Conservation (phyloP, 2,888 invertebrate species). For the Didymodactylos carnosus region DNA sequence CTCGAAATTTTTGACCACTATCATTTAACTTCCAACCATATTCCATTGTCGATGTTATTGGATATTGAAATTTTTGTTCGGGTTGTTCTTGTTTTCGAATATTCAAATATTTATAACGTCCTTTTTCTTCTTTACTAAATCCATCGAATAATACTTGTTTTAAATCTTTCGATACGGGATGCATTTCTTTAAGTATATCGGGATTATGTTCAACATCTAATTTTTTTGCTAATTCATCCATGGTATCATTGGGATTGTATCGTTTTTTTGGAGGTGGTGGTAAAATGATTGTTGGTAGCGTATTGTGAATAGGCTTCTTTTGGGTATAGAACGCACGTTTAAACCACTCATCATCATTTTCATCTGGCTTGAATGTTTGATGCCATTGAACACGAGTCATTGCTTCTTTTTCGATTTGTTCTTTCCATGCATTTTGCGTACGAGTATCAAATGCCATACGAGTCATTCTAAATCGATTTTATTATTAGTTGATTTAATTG, state of each 20-base stretch:
- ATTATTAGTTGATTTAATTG: too few species aligned
- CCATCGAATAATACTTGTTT: constrained; percentile 27
- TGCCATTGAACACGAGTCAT: constrained; percentile 10
- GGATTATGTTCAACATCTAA: background rate
- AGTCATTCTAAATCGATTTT: too few species aligned
- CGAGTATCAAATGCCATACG: constrained; percentile 14
- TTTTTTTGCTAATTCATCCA: constrained; percentile 5
- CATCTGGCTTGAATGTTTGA: background rate
- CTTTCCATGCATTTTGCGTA: constrained; percentile 15
- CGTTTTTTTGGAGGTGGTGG: constrained; percentile 5
- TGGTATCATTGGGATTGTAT: background rate
- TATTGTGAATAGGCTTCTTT: background rate
- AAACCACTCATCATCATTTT: constrained; percentile 11
- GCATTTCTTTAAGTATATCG: constrained; percentile 23
- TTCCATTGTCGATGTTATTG: constrained; percentile 29
- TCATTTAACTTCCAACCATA: constrained; percentile 32
- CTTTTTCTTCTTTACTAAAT: constrained; percentile 33
- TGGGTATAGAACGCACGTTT: constrained; percentile 2
- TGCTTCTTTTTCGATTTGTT: constrained; percentile 14
- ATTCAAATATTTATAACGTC: constrained; percentile 19
- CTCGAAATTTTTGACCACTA: constrained; percentile 27
- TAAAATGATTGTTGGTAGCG: constrained; percentile 2
- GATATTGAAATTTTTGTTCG: constrained; percentile 29
- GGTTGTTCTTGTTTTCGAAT: constrained; percentile 24
- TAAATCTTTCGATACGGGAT: constrained; percentile 19